Evolutionary conservation across 2,888 invertebrate species (phyloP).

Genomic region (Latrodectus hesperus): DNA sequence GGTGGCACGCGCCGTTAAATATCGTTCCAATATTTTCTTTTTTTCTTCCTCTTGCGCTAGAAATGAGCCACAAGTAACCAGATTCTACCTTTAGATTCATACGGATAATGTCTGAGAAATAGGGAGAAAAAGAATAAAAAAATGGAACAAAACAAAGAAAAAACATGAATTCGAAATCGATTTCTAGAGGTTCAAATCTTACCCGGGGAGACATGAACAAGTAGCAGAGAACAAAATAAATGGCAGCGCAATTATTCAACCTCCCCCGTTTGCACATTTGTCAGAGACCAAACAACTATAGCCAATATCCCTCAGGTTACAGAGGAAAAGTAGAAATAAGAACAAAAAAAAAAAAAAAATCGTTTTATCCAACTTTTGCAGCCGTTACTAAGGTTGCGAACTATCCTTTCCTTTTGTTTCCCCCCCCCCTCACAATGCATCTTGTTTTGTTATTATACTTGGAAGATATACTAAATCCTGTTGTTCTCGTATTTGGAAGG

Average conservation of each 20-base stretch:
- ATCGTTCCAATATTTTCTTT: no score
- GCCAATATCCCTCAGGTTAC: conserved; percentile 27
- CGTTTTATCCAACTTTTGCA: conserved; percentile 43
- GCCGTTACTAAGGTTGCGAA: conserved; percentile 13
- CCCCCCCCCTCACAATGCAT: neutral
- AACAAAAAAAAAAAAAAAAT: neutral
- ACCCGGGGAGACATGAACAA: conserved; percentile 48
- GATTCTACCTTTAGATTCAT: no score
- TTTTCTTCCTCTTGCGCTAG: no score
- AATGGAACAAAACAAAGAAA: neutral
- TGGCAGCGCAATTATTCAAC: conserved; percentile 52
- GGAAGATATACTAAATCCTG: neutral
- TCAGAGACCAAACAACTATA: conserved; percentile 34
- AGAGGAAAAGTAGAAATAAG: neutral
- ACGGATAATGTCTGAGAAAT: no score
- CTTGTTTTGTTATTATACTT: neutral
- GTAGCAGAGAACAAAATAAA: conserved; percentile 45
- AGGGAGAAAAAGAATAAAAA: neutral
- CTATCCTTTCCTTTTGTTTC: neutral
- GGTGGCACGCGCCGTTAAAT: no score
- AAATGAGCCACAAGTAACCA: no score
- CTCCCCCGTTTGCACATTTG: conserved; percentile 40
- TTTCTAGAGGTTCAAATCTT: conserved; percentile 1
- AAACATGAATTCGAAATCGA: conserved; percentile 23
- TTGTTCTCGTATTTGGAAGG: neutral